Evolutionary conservation across 2,888 invertebrate species (phyloP), one percentile per base, ranked within the genome.

Genomic region (Oscheius sp.): DNA sequence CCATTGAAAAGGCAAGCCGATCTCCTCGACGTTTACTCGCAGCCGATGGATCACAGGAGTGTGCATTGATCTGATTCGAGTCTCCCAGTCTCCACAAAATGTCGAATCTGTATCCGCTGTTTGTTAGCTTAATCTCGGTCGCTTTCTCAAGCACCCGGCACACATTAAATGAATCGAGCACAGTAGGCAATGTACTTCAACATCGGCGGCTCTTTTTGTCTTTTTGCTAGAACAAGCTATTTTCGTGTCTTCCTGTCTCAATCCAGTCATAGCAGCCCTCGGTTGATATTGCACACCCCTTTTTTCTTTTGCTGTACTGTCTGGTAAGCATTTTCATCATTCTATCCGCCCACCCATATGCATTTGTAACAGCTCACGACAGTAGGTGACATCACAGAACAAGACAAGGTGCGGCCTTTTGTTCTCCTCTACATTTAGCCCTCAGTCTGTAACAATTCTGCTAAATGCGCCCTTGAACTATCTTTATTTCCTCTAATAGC

Each of bases 141-240:
- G 69, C 43, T 56, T 69, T 52, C 69, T 69, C 69, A 56, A 69
- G 69, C 69, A 69, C 52, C 64, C 64, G 29, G 69, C 69, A 69
- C 69, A 69, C 69, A 69, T 69, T 56, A 69, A 69, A 69, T 52
- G 66, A 66, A 66, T 52, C 66, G 52, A 66, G 66, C 52, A 66
- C 66, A 66, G 66, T 13, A 52, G 61, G 16, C 43, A 43, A 41
- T 61, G 61, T 61, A 61, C 61, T 61, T 43, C 21, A 61, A 61
- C 61, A 61, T 61, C 61, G n/a, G 61, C 61, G 43, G 45, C 43
- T 43, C 59, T 59, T 59, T 61, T 61, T 61, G 23, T 61, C 43
- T 13, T 43, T 29, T 16, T 21, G 3, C 55, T 25, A 6, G 25
- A 52, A 23, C 18, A 25, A 23, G 25, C 55, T 5, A 18, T 49